Evolutionary conservation across 2,888 invertebrate genomes (phyloP), one percentile per base, ranked within the genome.

Genomic region (Allygus modestus): DNA sequence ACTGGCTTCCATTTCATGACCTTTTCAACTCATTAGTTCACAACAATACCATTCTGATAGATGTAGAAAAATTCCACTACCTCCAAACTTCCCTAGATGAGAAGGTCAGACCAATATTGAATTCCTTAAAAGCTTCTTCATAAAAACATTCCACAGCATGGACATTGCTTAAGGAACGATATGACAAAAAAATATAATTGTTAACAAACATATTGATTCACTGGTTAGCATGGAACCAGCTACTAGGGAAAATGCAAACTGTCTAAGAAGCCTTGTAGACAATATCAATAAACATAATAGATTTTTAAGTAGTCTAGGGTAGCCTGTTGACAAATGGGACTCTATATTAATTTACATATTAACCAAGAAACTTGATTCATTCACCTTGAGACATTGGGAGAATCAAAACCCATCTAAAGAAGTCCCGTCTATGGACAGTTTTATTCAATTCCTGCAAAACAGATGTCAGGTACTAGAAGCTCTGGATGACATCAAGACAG

Each of bases 31-130:
- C 71, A 2, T 20, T 71, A 28, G 37, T 71, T 20, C 71, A 71
- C 37, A 37, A 71, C 71, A 71, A 71, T 31, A 5, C 31, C 2
- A 9, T 11, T 11, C 71, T 71, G n/a, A 7, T 33, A 33, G 71
- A 71, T 28, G 71, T 33, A 28, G 71, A 71, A 71, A 71, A 71
- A 31, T 71, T 71, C n/a, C 61, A 61, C 61, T 61, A 61, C 28
- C 61, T 61, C 9, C 17, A 61, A 28, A 23, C 28, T 4, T 61
- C 61, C 4, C 26, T 61, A 1, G 61, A 61, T 11, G 61, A 61
- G 20, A 61, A 61, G 20, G 61, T 61, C 23, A 61, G 20, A 23
- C 61, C 61, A 1, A 28, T 61, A n/a, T 28, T 61, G 20, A n/a
- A 4, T 37, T 37, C 37, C 37, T 37, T 37, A 37, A 9, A 4